Percentiles rank a stretch among this genome's conserved stretches.
Evolutionary conservation across 2,797 vertebrate species (phyloP).

Genomic region (Bucorvus abyssinicus): DNA sequence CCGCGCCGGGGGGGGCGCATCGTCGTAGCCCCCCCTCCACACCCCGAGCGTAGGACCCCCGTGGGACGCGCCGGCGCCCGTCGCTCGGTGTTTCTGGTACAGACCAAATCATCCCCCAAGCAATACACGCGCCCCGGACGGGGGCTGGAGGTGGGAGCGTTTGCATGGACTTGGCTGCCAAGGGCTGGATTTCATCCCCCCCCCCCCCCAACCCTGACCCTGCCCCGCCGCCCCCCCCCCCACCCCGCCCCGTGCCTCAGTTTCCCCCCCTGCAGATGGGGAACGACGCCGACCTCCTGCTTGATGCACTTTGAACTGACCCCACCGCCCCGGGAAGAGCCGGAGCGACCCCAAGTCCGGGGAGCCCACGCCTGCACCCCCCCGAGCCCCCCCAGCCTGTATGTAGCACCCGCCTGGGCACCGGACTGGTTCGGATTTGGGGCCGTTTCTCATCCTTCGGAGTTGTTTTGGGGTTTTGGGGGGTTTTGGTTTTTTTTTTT

Average conservation of each 20-base stretch:
- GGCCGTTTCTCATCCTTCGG: not conserved
- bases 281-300: not conserved
- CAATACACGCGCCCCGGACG: slow-evolving; percentile 50
- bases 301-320: slow-evolving; percentile 39
- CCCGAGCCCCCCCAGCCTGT: not conserved
- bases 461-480: not conserved
- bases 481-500: not conserved
- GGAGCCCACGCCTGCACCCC: not conserved
- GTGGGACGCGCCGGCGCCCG: not conserved
- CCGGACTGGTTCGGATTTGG: not conserved
- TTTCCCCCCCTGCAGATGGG: slow-evolving; percentile 3
- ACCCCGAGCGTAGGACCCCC: slow-evolving; percentile 1
- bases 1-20: not conserved
- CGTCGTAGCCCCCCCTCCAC: too few relatives aligned
- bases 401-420: slow-evolving; percentile 62
- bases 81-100: too few relatives aligned
- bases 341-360: not conserved
- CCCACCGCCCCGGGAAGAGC: not conserved
- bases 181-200: slow-evolving; percentile 50
- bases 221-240: not conserved
- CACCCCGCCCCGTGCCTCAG: not conserved
- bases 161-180: slow-evolving; percentile 70
- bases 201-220: not conserved
- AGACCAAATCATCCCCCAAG: slow-evolving; percentile 52
- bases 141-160: slow-evolving; percentile 37